Percentiles rank a stretch among this genome's conserved stretches.
Evolutionary conservation across 2,113 vertebrate genomes (phyloP).

Genomic region (Apus apus): DNA sequence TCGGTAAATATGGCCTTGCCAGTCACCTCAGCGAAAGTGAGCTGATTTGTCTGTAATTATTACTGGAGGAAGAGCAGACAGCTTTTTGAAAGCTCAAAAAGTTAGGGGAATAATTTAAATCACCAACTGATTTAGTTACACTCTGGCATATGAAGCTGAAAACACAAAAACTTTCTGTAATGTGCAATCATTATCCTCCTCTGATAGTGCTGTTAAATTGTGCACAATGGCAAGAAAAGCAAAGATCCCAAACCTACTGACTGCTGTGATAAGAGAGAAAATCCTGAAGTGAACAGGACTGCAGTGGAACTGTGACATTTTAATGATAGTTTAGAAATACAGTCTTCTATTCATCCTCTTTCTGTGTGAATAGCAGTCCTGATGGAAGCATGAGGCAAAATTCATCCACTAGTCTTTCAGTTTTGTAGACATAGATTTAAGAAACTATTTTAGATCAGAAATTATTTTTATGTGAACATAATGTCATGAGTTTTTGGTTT

Average conservation of each 20-base stretch:
- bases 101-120: conserved; percentile 26
- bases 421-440: neutral
- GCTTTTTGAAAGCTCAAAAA: conserved; percentile 15
- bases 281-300: conserved; percentile 14
- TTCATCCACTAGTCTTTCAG: neutral
- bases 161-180: conserved; percentile 30
- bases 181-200: conserved; percentile 7
- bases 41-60: neutral
- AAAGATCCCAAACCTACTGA: neutral
- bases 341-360: conserved; percentile 25
- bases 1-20: neutral
- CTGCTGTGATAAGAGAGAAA: conserved; percentile 50
- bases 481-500: neutral
- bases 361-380: neutral
- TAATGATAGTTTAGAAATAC: conserved; percentile 53
- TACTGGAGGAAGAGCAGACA: neutral
- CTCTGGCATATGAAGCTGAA: neutral
- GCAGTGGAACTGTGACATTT: conserved; percentile 47
- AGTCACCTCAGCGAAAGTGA: neutral
- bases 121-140: neutral
- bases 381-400: neutral
- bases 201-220: neutral
- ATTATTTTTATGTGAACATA: neutral
- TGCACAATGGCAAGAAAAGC: conserved; percentile 9
- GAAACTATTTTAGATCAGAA: conserved; percentile 4